phyloP scores from a whole-genome alignment of 2,797 vertebrate genomes.

The Arremon aurantiirostris region DNA sequence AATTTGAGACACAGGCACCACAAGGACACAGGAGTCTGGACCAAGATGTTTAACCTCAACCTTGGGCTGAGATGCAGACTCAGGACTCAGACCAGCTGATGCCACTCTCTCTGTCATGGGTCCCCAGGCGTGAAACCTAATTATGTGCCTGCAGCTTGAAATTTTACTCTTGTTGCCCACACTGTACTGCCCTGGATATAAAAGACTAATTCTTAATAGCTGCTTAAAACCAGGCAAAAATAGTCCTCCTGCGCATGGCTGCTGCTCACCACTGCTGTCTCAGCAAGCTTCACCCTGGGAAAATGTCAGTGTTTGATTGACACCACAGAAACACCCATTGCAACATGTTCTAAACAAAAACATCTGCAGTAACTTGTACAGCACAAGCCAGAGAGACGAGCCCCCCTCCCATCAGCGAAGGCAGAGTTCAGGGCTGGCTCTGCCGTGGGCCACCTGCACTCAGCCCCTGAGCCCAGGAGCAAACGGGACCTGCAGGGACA shows the following conservation, averaged over 20 bases:
- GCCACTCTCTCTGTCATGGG: background rate
- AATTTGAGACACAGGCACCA: background rate
- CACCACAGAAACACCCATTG: conserved; percentile 26
- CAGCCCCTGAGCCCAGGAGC: background rate
- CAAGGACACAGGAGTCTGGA: background rate
- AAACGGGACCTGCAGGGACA: background rate
- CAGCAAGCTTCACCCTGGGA: conserved; percentile 42
- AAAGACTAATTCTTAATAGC: background rate
- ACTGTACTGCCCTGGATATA: background rate
- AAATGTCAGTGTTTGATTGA: conserved; percentile 36
- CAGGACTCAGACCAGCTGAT: background rate
- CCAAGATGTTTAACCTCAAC: background rate
- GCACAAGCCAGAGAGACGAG: background rate
- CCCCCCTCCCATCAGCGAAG: fast-evolving
- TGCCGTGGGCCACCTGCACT: background rate
- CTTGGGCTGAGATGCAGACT: background rate
- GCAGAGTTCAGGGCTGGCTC: background rate
- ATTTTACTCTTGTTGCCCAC: background rate
- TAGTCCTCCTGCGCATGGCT: background rate
- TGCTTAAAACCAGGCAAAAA: conserved; percentile 24
- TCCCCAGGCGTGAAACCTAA: background rate
- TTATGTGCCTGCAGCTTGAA: background rate
- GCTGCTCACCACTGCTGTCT: conserved; percentile 28
- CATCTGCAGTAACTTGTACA: conserved; percentile 31
- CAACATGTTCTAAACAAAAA: conserved; percentile 21